Base-by-base conservation (phyloP, 2,888 invertebrate species). In the Odontocerum albicorne region DNA sequence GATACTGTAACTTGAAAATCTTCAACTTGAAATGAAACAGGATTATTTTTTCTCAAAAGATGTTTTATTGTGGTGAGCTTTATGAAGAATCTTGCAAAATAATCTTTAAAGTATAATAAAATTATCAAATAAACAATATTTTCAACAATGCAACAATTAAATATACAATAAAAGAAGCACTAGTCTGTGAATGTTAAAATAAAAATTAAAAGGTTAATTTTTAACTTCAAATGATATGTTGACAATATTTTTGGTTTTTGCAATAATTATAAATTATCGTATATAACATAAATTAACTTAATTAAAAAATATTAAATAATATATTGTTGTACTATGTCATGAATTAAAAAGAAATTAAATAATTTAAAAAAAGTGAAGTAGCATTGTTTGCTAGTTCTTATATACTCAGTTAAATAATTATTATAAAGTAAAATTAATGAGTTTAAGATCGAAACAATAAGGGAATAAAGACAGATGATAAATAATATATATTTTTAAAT, bases 191-290 rank as follows among this genome's bases (percentile, higher is more conserved):
- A n/a, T n/a, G n/a, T 35, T 38, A 49, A 49, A 51, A 43, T 52
- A 43, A 53, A 42, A 56, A 33, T 43, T 38, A 51, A n/a, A n/a
- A n/a, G n/a, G n/a, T n/a, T n/a, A n/a, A n/a, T n/a, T 49, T 15
- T 38, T 39, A 40, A 40, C 19, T 42, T 39, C 49, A 61, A 61
- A 55, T 46, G 58, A 61, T 61, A 57, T 58, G 57, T 61, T 58
- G 56, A 59, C 52, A 59, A 59, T 59, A 59, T 59, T 59, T 59
- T 59, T 59, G 59, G 59, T 59, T 59, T 59, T 43, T 33, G n/a
- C n/a, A n/a, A n/a, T n/a, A n/a, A n/a, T n/a, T n/a, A n/a, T n/a
- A n/a, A n/a, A n/a, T n/a, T n/a, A 4, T 38, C 8, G 7, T 38
- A 10, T 38, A 38, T 16, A 4, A 38, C 27, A 27, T 7, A 27